phyloP scores from a whole-genome alignment of 2,797 vertebrate genomes.

The Carapus acus region DNA sequence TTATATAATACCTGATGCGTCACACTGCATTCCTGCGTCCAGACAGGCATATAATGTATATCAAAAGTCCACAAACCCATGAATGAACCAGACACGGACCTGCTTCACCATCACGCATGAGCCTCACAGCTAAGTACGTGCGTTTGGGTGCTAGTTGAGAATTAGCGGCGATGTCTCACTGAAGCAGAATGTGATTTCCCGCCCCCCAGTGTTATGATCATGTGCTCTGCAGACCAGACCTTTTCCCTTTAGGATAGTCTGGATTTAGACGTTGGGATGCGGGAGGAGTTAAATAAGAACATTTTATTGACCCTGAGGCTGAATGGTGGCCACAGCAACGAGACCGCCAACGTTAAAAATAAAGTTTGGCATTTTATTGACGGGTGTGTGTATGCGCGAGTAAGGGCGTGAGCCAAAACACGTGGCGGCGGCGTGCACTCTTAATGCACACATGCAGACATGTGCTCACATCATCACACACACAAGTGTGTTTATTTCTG shows the following conservation, averaged over 20 bases:
- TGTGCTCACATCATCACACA: neutral
- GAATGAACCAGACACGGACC: conserved; percentile 6
- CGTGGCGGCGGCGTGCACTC: conserved; percentile 7
- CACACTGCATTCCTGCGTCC: neutral
- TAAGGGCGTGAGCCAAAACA: conserved; percentile 24
- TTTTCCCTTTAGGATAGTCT: conserved; percentile 48
- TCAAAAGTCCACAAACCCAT: neutral
- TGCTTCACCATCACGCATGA: conserved; percentile 29
- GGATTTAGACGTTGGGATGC: too few relatives aligned
- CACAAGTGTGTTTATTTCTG: neutral
- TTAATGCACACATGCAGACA: conserved; percentile 5
- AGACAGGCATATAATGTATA: neutral
- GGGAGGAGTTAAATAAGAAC: conserved; percentile 52
- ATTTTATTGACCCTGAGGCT: conserved; percentile 54
- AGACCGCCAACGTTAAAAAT: conserved; percentile 51
- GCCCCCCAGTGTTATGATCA: conserved; percentile 39
- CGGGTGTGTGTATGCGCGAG: conserved; percentile 23
- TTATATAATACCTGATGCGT: neutral
- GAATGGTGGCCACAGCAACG: conserved; percentile 46
- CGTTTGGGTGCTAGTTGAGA: neutral
- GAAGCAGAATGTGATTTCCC: conserved; percentile 27
- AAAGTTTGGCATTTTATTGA: conserved; percentile 52
- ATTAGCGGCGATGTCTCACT: conserved; percentile 24
- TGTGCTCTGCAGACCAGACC: conserved; percentile 37
- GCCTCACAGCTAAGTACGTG: conserved; percentile 36